phyloP scores from a whole-genome alignment of 2,797 vertebrate species.

The Sylvia borin region DNA sequence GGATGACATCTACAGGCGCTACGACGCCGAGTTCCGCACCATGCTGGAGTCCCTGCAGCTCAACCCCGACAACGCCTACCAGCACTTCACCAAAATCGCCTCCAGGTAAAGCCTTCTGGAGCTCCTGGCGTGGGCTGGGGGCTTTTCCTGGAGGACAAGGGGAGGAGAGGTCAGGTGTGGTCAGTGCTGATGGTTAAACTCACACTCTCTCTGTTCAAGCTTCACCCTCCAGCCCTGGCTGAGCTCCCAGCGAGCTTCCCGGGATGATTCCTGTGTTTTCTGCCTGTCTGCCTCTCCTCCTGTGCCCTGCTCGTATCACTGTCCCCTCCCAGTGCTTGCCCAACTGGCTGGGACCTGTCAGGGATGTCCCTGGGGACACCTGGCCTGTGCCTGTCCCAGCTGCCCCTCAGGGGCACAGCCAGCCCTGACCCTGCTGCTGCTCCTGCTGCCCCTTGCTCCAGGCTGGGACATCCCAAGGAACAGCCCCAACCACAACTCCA shows the following conservation, averaged over 20 bases:
- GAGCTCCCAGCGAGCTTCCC: not conserved
- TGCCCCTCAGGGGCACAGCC: not conserved
- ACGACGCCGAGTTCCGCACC: conserved; percentile 71
- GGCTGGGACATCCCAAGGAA: not conserved
- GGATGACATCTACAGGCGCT: conserved; percentile 78
- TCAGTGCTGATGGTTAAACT: accelerated
- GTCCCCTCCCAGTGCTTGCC: not conserved
- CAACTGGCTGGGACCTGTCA: not conserved
- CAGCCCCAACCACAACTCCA: not conserved
- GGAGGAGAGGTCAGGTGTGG: not conserved
- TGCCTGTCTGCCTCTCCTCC: not conserved
- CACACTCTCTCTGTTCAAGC: accelerated
- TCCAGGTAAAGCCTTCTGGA: conserved; percentile 63
- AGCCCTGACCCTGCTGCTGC: not conserved
- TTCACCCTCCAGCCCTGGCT: accelerated
- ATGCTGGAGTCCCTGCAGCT: conserved; percentile 75
- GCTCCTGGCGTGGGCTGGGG: accelerated
- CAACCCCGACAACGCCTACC: conserved; percentile 68
- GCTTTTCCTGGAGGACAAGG: not conserved
- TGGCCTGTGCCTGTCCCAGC: not conserved
- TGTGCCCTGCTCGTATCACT: accelerated
- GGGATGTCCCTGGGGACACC: not conserved
- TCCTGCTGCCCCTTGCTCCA: not conserved
- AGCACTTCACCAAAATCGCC: conserved; percentile 79
- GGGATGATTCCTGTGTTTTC: not conserved